These are phyloP conservation scores for Psophia crepitans DNA, from an alignment of 2,113 vertebrate genomes.

Conservation along the genomic window DNA sequence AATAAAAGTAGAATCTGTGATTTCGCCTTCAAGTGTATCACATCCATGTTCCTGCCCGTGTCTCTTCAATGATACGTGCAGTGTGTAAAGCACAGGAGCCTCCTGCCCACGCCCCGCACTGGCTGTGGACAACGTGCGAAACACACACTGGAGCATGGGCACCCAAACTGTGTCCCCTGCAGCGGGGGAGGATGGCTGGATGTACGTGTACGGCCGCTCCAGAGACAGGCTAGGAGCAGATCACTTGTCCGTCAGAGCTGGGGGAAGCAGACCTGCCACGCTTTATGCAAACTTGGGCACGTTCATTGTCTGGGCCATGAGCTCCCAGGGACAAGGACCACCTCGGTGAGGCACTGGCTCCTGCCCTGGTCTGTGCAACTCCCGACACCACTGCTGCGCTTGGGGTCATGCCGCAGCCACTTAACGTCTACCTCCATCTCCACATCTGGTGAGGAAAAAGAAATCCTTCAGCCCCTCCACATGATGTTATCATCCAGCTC, in stretches of 20 bases:
- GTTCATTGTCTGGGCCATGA: no score
- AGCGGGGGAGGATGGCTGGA: background rate
- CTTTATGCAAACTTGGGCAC: background rate
- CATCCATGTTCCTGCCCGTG: background rate
- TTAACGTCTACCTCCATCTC: background rate
- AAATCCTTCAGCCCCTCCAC: background rate
- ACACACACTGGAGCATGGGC: rapidly evolving
- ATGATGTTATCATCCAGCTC: no score
- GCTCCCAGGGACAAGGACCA: background rate
- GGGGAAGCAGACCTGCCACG: no score
- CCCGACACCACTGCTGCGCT: background rate
- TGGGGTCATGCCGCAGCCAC: background rate
- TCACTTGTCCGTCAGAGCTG: no score
- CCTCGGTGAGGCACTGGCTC: no score
- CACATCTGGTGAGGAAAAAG: background rate
- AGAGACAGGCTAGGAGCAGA: background rate
- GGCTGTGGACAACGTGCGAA: background rate
- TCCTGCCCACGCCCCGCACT: rapidly evolving
- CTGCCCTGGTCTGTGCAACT: background rate
- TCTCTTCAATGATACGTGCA: background rate
- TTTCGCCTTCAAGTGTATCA: background rate
- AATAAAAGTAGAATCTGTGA: background rate
- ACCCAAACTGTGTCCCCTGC: no score
- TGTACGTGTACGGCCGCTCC: rapidly evolving
- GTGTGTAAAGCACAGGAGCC: background rate